Base-by-base conservation (phyloP, 2,797 vertebrate genomes). In the Chromobotia macracanthus region DNA sequence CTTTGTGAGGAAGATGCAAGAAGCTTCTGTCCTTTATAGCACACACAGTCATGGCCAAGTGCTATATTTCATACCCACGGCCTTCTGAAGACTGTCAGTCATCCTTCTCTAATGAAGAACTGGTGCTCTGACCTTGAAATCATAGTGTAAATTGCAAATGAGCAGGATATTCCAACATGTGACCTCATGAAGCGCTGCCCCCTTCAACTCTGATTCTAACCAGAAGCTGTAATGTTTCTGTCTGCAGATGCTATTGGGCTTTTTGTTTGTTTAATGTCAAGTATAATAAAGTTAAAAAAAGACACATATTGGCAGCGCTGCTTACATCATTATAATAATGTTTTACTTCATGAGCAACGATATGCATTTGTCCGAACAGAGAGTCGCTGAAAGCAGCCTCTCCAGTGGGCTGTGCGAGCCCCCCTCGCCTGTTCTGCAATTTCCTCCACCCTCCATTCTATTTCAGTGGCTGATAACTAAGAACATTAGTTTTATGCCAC, bases 401-500 rank as follows among this genome's bases (percentile, higher is more conserved):
- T 88, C 50, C 82, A 85, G 95, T 97, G 93, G 96, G 93, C 94
- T 90, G 94, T 97, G 91, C 92, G 87, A 93, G 93, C 91, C 94
- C 96, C 95, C 96, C 83, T 80, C 9, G 3, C 71, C 28, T 76
- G 91, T 93, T 90, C 93, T 92, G 92, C 94, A 94, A 96, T 96
- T 96, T 95, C 95, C 94, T 95, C 93, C 94, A 87, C 87, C 91
- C 91, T 91, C 92, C 87, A 95, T 95, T 95, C 95, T 95, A 96
- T 97, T 98, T 95, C 96, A 96, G 94, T 93, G 94, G 94, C 95
- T 97, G 97, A 99, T 99, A 99, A 98, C 95, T 97, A 98, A 98
- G 97, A 98, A 98, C 97, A 99, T 99, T 98, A 99, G 97, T 98
- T 99, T 99, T 99, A 99, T 97, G 97, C 95, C 96, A 98, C 97